A percentile compares a stretch with the other conserved stretches of the same genome.
Conservation (phyloP, 1,140 invertebrate species). For the Tetramorium alpestre region DNA sequence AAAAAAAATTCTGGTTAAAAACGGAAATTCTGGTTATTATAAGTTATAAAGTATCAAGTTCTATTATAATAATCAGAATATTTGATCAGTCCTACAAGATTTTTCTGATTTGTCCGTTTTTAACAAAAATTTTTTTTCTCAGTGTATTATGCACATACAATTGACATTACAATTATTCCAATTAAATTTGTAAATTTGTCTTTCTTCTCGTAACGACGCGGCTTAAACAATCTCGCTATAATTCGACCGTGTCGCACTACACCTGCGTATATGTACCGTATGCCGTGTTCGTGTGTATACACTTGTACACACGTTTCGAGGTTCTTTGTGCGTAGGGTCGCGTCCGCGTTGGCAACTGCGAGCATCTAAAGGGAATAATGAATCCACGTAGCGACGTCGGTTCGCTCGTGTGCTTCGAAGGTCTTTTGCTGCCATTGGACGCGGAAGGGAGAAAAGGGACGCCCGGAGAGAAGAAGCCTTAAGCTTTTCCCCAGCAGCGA, state of each 20-base stretch:
- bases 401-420: conserved; percentile 54
- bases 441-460: conserved; percentile 26
- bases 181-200: conserved; percentile 7
- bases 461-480: conserved; percentile 52
- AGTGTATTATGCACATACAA: not conserved
- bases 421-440: conserved; percentile 46
- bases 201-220: not conserved
- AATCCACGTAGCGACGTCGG: conserved; percentile 62
- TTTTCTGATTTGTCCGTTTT: too few species aligned
- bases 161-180: not conserved
- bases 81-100: too few species aligned
- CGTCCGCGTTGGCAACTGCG: conserved; percentile 50
- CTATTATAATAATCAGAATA: too few species aligned
- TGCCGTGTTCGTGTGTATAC: not conserved
- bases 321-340: conserved; percentile 50
- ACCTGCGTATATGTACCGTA: not conserved
- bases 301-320: not conserved
- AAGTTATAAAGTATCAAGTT: too few species aligned
- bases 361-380: conserved; percentile 74
- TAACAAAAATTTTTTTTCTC: too few species aligned
- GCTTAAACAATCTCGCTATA: not conserved
- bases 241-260: not conserved
- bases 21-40: too few species aligned
- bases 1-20: too few species aligned
- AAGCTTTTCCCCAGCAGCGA: conserved; percentile 71